A percentile compares a stretch with the other conserved stretches of the same genome.
phyloP scores from a whole-genome alignment of 2,797 vertebrate species.

The Intellagama lesueurii region DNA sequence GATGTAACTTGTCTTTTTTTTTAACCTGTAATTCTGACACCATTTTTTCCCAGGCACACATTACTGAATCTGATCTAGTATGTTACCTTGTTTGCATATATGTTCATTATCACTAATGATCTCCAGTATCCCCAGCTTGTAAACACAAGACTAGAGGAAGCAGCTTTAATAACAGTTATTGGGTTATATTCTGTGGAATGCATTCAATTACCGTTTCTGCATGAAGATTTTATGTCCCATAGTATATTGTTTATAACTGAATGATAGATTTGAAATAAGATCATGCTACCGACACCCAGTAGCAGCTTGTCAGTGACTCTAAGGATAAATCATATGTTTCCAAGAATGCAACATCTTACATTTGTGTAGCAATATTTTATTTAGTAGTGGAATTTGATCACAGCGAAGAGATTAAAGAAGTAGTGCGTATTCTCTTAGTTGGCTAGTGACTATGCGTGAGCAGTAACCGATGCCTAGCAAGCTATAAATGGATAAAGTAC shows the following conservation, averaged over 20 bases:
- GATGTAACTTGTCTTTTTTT: too few relatives aligned
- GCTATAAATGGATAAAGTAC: slow-evolving; percentile 60
- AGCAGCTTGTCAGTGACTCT: neutral
- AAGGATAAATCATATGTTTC: slow-evolving; percentile 15
- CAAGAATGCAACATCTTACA: slow-evolving; percentile 32
- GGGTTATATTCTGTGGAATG: neutral
- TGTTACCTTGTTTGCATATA: neutral
- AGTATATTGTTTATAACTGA: neutral
- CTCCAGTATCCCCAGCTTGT: neutral
- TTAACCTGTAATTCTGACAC: neutral
- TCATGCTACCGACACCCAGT: neutral
- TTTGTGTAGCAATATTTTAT: slow-evolving; percentile 57
- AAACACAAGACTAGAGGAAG: neutral
- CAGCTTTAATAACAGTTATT: neutral
- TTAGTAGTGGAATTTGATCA: slow-evolving; percentile 29
- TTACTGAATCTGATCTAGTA: neutral
- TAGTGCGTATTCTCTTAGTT: slow-evolving; percentile 49
- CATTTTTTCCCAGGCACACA: neutral
- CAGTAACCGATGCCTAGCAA: slow-evolving; percentile 58
- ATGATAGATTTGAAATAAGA: neutral
- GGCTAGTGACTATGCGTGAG: slow-evolving; percentile 52
- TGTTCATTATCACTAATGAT: neutral
- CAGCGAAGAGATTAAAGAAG: slow-evolving; percentile 55
- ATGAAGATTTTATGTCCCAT: neutral
- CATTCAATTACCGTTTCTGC: neutral